phyloP scores from a whole-genome alignment of 1,140 invertebrate genomes.

The Stenopsyche tienmushanensis region DNA sequence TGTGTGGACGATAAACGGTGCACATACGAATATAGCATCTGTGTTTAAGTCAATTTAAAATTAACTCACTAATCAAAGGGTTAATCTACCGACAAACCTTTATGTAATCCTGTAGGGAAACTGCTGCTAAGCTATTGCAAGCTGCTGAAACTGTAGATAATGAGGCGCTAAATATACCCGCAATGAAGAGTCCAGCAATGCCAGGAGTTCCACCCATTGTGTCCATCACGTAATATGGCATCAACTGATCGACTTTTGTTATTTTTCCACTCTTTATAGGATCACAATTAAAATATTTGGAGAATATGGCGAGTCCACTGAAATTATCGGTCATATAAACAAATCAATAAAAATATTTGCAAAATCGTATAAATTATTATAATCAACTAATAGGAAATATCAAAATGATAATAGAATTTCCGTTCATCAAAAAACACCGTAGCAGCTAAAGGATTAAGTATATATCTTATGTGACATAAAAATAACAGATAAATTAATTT shows the following conservation, averaged over 20 bases:
- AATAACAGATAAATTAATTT: too few species aligned
- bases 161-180: slow-evolving; percentile 68
- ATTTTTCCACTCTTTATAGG: slow-evolving; percentile 65
- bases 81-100: slow-evolving; percentile 15
- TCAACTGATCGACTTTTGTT: slow-evolving; percentile 69
- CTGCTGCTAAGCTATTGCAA: slow-evolving; percentile 81
- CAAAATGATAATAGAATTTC: too few species aligned
- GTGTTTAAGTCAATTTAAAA: too few species aligned
- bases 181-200: slow-evolving; percentile 58
- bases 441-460: too few species aligned
- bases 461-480: not conserved
- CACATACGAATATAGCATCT: too few species aligned
- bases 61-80: too few species aligned
- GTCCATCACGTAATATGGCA: slow-evolving; percentile 83
- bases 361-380: too few species aligned
- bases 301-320: slow-evolving; percentile 81
- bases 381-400: too few species aligned
- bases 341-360: too few species aligned
- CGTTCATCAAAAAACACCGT: too few species aligned
- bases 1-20: too few species aligned
- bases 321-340: too few species aligned
- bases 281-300: slow-evolving; percentile 80
- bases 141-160: slow-evolving; percentile 84
- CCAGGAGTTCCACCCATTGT: slow-evolving; percentile 67
- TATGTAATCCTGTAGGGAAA: slow-evolving; percentile 75